A percentile compares a stretch with the other conserved stretches of the same genome.
phyloP scores from a whole-genome alignment of 2,888 invertebrate species.

The Apodemia zela region DNA sequence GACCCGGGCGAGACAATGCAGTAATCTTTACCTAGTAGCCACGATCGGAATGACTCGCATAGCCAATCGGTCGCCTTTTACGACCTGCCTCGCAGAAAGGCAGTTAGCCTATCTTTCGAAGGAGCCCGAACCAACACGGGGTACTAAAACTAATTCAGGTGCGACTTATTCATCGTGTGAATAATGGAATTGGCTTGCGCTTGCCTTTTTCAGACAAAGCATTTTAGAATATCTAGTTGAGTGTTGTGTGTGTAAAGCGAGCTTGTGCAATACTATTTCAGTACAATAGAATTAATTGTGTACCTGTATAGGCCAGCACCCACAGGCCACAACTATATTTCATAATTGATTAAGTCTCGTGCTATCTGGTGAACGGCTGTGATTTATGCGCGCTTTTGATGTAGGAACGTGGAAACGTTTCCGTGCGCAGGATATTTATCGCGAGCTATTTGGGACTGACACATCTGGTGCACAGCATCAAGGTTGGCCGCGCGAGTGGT shows the following conservation, averaged over 20 bases:
- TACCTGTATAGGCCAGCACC: not conserved
- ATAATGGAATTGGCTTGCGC: not conserved
- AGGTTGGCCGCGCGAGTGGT: not conserved
- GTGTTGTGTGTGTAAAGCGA: not conserved
- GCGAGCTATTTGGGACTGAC: constrained; percentile 1
- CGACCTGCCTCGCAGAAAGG: no score
- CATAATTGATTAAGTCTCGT: constrained; percentile 3
- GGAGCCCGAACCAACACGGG: no score
- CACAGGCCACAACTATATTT: not conserved
- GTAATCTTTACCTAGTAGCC: no score
- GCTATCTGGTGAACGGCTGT: constrained; percentile 26
- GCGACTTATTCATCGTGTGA: not conserved
- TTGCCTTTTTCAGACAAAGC: not conserved
- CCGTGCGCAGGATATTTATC: constrained; percentile 8
- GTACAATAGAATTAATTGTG: not conserved
- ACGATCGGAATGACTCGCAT: no score
- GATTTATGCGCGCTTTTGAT: constrained; percentile 30
- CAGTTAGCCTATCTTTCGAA: no score
- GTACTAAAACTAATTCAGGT: not conserved
- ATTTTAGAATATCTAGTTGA: not conserved
- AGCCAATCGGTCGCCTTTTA: no score
- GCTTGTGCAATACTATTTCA: not conserved
- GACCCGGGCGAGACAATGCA: no score
- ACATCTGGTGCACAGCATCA: not conserved
- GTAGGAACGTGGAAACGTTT: constrained; percentile 30